Percentiles rank a stretch among this genome's conserved stretches.
These are phyloP conservation scores for Urosaurus nigricauda DNA, from an alignment of 2,797 vertebrate genomes.

Conservation along the genomic window DNA sequence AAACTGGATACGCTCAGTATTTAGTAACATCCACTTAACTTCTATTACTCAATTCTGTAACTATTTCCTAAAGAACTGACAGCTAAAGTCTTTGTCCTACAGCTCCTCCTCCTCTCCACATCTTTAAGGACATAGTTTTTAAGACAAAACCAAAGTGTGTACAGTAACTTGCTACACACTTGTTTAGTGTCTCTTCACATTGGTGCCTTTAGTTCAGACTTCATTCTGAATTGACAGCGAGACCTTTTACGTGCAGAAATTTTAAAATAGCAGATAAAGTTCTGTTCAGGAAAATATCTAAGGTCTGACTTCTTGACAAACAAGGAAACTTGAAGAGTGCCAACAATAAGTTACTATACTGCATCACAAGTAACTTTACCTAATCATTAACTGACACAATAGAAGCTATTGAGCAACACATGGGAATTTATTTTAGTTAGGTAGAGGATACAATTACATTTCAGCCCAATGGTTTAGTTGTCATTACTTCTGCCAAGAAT, in stretches of 20 bases:
- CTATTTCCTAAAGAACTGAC: background rate
- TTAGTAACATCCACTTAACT: background rate
- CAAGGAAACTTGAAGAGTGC: background rate
- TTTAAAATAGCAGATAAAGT: background rate
- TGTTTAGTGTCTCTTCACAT: background rate
- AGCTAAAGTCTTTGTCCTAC: background rate
- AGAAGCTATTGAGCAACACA: background rate
- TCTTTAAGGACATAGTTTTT: background rate
- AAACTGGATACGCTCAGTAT: background rate
- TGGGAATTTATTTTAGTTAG: background rate
- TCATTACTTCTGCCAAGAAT: background rate
- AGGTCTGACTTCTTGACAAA: background rate
- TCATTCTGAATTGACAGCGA: background rate
- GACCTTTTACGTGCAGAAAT: background rate
- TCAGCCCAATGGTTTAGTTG: background rate
- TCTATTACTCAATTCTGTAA: background rate
- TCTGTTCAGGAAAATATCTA: background rate
- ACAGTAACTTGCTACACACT: background rate
- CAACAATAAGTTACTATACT: background rate
- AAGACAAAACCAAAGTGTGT: background rate
- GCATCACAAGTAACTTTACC: background rate
- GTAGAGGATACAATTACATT: background rate
- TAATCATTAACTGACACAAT: background rate
- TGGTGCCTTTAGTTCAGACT: background rate
- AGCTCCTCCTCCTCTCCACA: background rate